phyloP scores from a whole-genome alignment of 2,113 vertebrate species.

The Noctilio leporinus region DNA sequence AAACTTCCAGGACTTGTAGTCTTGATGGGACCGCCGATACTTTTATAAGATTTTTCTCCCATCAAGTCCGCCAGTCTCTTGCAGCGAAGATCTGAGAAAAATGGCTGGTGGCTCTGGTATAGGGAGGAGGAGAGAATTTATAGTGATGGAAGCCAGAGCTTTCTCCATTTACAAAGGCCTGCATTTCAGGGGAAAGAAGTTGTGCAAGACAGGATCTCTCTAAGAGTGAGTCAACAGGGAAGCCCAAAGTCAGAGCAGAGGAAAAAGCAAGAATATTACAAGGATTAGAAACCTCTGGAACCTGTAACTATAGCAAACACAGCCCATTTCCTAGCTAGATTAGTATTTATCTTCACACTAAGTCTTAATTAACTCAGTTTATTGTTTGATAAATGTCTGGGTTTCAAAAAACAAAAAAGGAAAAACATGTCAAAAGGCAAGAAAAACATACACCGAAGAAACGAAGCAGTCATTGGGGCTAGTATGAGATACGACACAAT shows the following conservation, averaged over 20 bases:
- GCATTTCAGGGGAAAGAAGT: neutral
- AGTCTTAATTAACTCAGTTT: neutral
- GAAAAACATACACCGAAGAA: neutral
- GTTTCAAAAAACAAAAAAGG: neutral
- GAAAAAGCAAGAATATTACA: neutral
- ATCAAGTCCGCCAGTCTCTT: neutral
- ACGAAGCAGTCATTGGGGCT: neutral
- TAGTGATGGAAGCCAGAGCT: neutral
- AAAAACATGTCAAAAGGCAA: neutral
- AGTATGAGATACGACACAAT: neutral
- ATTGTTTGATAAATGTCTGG: neutral
- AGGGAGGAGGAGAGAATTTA: neutral
- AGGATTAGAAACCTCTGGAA: neutral
- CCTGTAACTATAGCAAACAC: neutral
- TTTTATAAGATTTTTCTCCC: neutral
- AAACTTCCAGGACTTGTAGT: fast-evolving
- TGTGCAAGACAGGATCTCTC: neutral
- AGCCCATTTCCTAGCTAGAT: neutral
- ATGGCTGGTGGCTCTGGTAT: neutral
- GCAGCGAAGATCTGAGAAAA: neutral
- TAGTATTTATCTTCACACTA: neutral
- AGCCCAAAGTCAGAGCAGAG: neutral
- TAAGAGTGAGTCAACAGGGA: neutral
- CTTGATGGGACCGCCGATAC: neutral
- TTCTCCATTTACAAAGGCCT: neutral